Percentiles rank a stretch among this genome's conserved stretches.
Evolutionary conservation across 2,797 vertebrate genomes (phyloP).

Genomic region (Brachyalestes nurse): DNA sequence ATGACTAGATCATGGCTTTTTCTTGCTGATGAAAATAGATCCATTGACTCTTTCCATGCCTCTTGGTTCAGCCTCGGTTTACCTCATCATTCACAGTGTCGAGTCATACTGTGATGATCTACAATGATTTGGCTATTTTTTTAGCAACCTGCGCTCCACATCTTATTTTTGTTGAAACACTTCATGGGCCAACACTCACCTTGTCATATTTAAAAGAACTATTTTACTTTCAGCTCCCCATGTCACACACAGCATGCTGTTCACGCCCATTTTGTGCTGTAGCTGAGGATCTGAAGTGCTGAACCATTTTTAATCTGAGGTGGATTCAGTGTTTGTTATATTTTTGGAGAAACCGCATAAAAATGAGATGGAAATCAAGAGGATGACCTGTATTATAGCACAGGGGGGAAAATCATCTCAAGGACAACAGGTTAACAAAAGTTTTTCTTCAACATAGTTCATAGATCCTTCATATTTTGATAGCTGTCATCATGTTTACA

Average conservation of each 20-base stretch:
- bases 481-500: neutral
- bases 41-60: neutral
- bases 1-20: neutral
- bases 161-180: slow-evolving; percentile 24
- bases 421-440: neutral
- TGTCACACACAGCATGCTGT: neutral
- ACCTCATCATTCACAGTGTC: neutral
- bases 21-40: neutral
- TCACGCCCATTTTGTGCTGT: neutral
- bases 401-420: neutral
- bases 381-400: neutral
- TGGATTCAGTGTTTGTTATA: slow-evolving; percentile 19
- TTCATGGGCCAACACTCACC: slow-evolving; percentile 8
- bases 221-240: slow-evolving; percentile 10
- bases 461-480: neutral
- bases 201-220: slow-evolving; percentile 27
- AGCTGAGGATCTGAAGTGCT: slow-evolving; percentile 8
- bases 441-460: neutral
- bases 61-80: neutral
- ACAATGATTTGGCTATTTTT: neutral
- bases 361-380: neutral
- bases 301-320: neutral
- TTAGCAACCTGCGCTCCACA: neutral
- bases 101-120: neutral
- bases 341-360: neutral